These are phyloP conservation scores for Scrobipalpa costella DNA, from an alignment of 2,888 invertebrate species.

Conservation along the genomic window DNA sequence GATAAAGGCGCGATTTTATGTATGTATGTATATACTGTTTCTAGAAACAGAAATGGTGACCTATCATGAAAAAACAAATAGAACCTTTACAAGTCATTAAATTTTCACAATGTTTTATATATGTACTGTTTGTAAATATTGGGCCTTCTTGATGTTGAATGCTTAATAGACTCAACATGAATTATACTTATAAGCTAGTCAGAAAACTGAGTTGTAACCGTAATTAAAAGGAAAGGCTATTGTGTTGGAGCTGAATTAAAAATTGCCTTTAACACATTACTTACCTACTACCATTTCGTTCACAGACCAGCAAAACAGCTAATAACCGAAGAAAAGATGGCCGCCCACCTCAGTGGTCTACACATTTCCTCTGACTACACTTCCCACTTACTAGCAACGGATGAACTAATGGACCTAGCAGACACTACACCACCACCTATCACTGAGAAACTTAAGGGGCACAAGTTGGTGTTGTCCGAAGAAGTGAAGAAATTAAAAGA, in stretches of 20 bases:
- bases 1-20: too few species aligned
- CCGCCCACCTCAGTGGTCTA: slow-evolving; percentile 87
- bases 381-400: slow-evolving; percentile 49
- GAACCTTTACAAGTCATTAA: too few species aligned
- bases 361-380: slow-evolving; percentile 84
- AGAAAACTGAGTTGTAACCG: too few species aligned
- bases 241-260: too few species aligned
- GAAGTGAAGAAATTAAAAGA: slow-evolving; percentile 84
- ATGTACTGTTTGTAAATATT: neutral
- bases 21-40: too few species aligned
- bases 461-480: slow-evolving; percentile 84
- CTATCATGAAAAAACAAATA: too few species aligned
- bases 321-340: slow-evolving; percentile 92
- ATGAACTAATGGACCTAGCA: slow-evolving; percentile 61
- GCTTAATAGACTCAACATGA: neutral
- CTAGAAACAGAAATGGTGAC: too few species aligned
- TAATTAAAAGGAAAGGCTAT: too few species aligned
- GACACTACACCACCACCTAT: slow-evolving; percentile 30
- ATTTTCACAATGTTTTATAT: too few species aligned
- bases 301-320: slow-evolving; percentile 85
- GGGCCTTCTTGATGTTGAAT: neutral
- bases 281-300: slow-evolving; percentile 25
- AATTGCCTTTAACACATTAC: too few species aligned
- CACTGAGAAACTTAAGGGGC: slow-evolving; percentile 69
- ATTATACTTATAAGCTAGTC: neutral